Evolutionary conservation across 2,113 vertebrate species (phyloP).

Genomic region (Macquaria australasica): DNA sequence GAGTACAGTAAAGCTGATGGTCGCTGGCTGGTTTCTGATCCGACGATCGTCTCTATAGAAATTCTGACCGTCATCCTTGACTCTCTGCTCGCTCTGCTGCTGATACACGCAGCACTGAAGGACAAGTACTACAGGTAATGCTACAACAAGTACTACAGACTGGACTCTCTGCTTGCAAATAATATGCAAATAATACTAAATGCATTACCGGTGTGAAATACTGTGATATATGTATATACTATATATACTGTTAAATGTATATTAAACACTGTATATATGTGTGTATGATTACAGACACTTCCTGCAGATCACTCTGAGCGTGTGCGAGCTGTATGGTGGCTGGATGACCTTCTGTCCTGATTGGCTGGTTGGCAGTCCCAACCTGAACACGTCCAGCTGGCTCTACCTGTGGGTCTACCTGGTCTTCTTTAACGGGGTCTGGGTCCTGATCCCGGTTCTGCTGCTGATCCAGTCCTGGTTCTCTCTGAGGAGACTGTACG

Average conservation of each 20-base stretch:
- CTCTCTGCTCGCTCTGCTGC: slow-evolving; percentile 77
- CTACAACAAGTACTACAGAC: not conserved
- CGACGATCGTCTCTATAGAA: slow-evolving; percentile 86
- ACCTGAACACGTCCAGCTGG: slow-evolving; percentile 81
- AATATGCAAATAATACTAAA: too few species aligned
- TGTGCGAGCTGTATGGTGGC: slow-evolving; percentile 84
- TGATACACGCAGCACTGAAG: slow-evolving; percentile 82
- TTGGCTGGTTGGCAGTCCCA: slow-evolving; percentile 84
- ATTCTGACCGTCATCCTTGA: slow-evolving; percentile 81
- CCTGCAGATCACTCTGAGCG: slow-evolving; percentile 83
- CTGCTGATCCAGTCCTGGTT: slow-evolving; percentile 88
- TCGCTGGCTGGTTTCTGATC: slow-evolving; percentile 84
- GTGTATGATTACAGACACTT: slow-evolving; percentile 81
- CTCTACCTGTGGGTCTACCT: slow-evolving; percentile 88
- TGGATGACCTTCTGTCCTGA: slow-evolving; percentile 88
- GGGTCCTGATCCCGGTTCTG: slow-evolving; percentile 82
- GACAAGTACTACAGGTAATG: not conserved
- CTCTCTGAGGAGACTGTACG: slow-evolving; percentile 70
- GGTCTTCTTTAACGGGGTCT: slow-evolving; percentile 85
- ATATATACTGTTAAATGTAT: too few species aligned
- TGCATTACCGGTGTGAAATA: too few species aligned
- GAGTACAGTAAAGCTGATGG: slow-evolving; percentile 89
- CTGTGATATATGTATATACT: too few species aligned
- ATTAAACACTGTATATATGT: too few species aligned
- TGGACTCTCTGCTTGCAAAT: not conserved